Percentiles rank a stretch among this genome's conserved stretches.
Conservation (phyloP, 2,888 invertebrate genomes). For the Leptopterna dolabrata region DNA sequence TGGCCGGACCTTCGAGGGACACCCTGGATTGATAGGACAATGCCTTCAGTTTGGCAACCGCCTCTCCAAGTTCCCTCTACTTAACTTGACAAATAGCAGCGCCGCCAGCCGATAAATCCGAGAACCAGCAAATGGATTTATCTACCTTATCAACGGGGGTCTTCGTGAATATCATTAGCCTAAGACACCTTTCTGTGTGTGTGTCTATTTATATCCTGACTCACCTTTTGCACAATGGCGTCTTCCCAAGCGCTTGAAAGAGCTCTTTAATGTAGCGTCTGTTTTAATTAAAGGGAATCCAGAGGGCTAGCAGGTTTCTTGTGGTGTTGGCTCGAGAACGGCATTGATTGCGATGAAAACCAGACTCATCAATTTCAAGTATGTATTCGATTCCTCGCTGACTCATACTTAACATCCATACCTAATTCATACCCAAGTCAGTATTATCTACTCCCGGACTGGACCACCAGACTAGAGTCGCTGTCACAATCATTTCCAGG, state of each 20-base stretch:
- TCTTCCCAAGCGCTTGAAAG: neutral
- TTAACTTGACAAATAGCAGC: conserved; percentile 42
- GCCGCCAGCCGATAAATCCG: conserved; percentile 26
- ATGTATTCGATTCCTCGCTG: too few relatives aligned
- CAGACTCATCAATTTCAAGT: too few relatives aligned
- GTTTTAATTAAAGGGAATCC: neutral
- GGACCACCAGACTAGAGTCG: too few relatives aligned
- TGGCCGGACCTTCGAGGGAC: conserved; percentile 7
- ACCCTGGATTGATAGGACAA: conserved; percentile 43
- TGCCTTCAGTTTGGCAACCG: conserved; percentile 37
- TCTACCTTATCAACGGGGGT: conserved; percentile 36
- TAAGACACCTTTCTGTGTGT: neutral
- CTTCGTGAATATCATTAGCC: conserved; percentile 45
- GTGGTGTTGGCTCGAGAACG: too few relatives aligned
- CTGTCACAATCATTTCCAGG: too few relatives aligned
- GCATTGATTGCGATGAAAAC: too few relatives aligned
- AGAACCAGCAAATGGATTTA: conserved; percentile 32
- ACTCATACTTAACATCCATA: too few relatives aligned
- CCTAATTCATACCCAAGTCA: too few relatives aligned
- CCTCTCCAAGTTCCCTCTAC: neutral
- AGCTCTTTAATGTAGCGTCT: neutral
- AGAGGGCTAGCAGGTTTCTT: too few relatives aligned
- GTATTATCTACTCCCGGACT: too few relatives aligned
- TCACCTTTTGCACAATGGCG: neutral
- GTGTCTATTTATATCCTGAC: conserved; percentile 14